These are phyloP conservation scores for Argopecten irradians DNA, from an alignment of 1,140 invertebrate species.

Conservation along the genomic window DNA sequence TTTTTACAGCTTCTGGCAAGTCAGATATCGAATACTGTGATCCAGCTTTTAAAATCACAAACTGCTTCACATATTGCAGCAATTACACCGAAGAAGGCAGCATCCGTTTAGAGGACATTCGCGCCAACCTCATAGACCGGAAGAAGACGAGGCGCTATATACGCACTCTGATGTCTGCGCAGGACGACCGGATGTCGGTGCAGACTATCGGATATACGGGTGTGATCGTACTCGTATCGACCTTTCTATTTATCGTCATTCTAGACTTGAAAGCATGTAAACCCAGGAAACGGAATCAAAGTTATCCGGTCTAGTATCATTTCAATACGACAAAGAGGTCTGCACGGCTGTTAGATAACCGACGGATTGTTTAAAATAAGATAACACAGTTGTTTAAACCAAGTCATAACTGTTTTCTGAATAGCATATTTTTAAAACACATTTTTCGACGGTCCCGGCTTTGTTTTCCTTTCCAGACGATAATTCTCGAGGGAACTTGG, in stretches of 20 bases:
- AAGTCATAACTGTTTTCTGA: too few relatives aligned
- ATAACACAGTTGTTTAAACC: too few relatives aligned
- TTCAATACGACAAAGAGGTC: too few relatives aligned
- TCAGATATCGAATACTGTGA: too few relatives aligned
- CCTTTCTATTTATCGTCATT: background rate
- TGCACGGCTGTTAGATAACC: too few relatives aligned
- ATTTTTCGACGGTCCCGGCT: too few relatives aligned
- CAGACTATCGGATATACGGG: constrained; percentile 5
- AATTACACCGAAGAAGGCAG: background rate
- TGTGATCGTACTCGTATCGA: background rate
- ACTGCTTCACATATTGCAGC: background rate
- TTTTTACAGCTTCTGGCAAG: background rate
- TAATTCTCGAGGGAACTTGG: too few relatives aligned
- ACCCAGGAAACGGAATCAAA: background rate
- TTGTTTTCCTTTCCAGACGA: too few relatives aligned
- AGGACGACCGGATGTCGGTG: background rate
- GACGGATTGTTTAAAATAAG: too few relatives aligned
- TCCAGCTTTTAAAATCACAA: background rate
- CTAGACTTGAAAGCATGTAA: background rate
- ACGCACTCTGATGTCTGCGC: background rate
- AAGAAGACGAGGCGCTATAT: background rate
- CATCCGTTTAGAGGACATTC: background rate
- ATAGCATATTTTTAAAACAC: too few relatives aligned
- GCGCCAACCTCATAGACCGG: background rate
- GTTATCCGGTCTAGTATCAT: background rate